Percentiles rank a stretch among this genome's conserved stretches.
These are phyloP conservation scores for Pitangus sulphuratus DNA, from an alignment of 2,797 vertebrate species.

Conservation along the genomic window DNA sequence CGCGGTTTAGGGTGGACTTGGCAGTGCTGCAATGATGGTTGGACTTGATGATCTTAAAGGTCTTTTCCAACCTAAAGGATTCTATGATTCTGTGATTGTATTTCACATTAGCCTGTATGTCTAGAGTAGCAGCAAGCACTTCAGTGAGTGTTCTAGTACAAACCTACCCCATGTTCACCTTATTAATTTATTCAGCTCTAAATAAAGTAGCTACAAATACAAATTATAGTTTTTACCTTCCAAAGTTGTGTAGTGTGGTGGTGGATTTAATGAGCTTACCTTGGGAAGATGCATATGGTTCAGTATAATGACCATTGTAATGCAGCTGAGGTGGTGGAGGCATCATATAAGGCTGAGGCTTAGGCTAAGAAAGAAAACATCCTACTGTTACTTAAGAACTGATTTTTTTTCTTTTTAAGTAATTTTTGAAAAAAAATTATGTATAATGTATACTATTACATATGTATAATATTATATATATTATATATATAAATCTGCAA, in stretches of 20 bases:
- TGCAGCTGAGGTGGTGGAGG: constrained; percentile 90
- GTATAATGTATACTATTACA: background rate
- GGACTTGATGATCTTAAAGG: background rate
- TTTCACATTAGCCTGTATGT: background rate
- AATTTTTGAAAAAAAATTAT: background rate
- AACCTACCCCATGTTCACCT: background rate
- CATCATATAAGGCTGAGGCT: constrained; percentile 93
- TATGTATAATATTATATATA: no score
- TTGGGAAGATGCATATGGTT: constrained; percentile 94
- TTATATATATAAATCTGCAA: background rate
- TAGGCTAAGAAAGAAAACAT: constrained; percentile 82
- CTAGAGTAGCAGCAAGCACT: background rate
- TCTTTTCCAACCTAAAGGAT: background rate
- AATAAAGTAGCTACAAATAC: background rate
- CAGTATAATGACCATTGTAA: constrained; percentile 94
- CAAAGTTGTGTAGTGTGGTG: background rate
- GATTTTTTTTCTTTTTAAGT: background rate
- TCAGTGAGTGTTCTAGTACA: background rate
- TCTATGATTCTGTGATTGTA: background rate
- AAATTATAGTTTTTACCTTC: background rate
- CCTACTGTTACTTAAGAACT: constrained; percentile 30
- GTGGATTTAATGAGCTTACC: constrained; percentile 75
- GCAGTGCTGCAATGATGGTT: background rate
- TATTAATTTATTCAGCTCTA: background rate
- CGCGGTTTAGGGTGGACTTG: background rate